Evolutionary conservation across 1,140 invertebrate species (phyloP).

Genomic region (Homalodisca vitripennis): DNA sequence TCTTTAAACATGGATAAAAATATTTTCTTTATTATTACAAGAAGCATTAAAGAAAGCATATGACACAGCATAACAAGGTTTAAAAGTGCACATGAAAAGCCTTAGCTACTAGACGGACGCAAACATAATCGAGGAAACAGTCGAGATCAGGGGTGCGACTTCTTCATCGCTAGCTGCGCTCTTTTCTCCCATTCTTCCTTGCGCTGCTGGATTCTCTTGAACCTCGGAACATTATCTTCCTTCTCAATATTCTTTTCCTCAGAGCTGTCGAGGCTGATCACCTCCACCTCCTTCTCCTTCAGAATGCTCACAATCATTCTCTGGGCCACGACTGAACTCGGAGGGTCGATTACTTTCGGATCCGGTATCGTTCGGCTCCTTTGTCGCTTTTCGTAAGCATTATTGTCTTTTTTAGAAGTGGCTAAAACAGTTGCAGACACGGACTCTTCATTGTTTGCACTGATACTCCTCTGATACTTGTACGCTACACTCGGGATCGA

Average conservation of each 20-base stretch:
- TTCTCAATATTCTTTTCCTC: slow-evolving; percentile 46
- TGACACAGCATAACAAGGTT: neutral
- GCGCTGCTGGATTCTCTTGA: slow-evolving; percentile 68
- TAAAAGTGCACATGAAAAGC: slow-evolving; percentile 11
- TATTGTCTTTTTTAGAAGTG: slow-evolving; percentile 28
- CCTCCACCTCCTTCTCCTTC: slow-evolving; percentile 32
- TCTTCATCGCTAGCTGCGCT: slow-evolving; percentile 57
- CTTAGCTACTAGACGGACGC: neutral
- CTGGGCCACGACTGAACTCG: slow-evolving; percentile 12
- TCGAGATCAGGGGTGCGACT: slow-evolving; percentile 20
- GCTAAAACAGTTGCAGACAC: slow-evolving; percentile 14
- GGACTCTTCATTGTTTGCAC: neutral
- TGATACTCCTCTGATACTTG: slow-evolving; percentile 32
- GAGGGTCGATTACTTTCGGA: slow-evolving; percentile 29
- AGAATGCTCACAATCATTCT: slow-evolving; percentile 15
- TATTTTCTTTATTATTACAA: neutral
- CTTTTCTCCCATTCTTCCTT: slow-evolving; percentile 71
- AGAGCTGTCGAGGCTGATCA: slow-evolving; percentile 20
- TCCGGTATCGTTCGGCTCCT: slow-evolving; percentile 27
- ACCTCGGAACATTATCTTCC: slow-evolving; percentile 48
- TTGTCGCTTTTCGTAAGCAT: slow-evolving; percentile 34
- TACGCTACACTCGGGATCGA: neutral
- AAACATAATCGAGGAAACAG: neutral
- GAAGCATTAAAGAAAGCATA: slow-evolving; percentile 1
- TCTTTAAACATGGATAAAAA: neutral